phyloP scores from a whole-genome alignment of 2,113 vertebrate species.

The Hyla sarda region DNA sequence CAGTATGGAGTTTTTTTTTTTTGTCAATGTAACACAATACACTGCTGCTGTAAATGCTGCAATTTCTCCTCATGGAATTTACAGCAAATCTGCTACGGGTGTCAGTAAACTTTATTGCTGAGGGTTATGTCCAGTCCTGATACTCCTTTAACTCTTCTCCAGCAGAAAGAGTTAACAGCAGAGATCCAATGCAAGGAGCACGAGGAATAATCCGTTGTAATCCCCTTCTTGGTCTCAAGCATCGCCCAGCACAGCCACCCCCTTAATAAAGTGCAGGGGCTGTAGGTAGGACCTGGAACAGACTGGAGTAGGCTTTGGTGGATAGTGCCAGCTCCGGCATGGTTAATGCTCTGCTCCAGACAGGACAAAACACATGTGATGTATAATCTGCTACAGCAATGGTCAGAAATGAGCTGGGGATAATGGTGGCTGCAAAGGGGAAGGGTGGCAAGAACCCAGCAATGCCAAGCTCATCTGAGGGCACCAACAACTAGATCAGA shows the following conservation, averaged over 20 bases:
- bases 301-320: not conserved
- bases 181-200: not conserved
- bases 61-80: too few species aligned
- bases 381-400: conserved; percentile 4
- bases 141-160: not conserved
- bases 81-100: too few species aligned
- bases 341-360: not conserved
- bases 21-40: too few species aligned
- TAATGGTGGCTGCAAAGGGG: not conserved
- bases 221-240: not conserved
- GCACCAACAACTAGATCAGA: too few species aligned
- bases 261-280: too few species aligned
- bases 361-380: conserved; percentile 29
- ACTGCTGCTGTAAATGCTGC: too few species aligned
- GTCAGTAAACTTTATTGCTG: too few species aligned
- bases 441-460: too few species aligned
- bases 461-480: too few species aligned
- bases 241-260: too few species aligned
- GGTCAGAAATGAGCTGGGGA: not conserved
- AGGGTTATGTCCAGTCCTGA: not conserved
- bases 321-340: not conserved
- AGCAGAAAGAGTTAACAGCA: not conserved
- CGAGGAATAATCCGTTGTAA: not conserved
- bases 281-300: not conserved
- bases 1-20: too few species aligned